These are phyloP conservation scores for Lepilemur septentrionalis DNA, from an alignment of 2,797 vertebrate genomes.

Conservation along the genomic window DNA sequence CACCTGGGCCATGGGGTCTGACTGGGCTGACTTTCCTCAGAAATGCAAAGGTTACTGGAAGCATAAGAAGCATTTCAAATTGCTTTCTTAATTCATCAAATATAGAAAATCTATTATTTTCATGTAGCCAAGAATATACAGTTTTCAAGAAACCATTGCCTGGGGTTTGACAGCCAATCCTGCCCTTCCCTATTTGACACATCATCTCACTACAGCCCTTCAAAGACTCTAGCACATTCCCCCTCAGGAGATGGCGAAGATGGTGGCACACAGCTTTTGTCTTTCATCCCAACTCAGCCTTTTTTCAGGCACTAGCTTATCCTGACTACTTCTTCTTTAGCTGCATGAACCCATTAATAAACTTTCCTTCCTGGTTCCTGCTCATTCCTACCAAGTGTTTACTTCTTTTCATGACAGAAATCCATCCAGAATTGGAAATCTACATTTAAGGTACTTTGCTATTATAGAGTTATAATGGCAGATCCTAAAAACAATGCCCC, in stretches of 20 bases:
- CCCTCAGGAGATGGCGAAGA: background rate
- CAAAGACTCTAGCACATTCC: background rate
- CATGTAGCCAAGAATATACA: background rate
- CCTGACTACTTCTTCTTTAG: background rate
- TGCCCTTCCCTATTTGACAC: background rate
- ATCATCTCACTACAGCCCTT: background rate
- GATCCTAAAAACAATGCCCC: background rate
- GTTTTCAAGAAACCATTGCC: background rate
- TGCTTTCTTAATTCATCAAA: background rate
- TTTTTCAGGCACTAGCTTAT: background rate
- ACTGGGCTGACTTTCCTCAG: background rate
- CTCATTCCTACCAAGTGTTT: background rate
- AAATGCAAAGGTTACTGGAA: background rate
- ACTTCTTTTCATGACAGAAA: background rate
- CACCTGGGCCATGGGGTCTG: background rate
- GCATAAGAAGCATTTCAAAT: fast-evolving
- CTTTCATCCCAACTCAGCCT: background rate
- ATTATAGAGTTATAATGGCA: background rate
- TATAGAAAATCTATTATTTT: background rate
- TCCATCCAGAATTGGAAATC: background rate
- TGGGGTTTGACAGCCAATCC: background rate
- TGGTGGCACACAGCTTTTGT: background rate
- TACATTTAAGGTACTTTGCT: background rate
- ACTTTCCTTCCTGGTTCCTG: background rate
- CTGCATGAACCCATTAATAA: background rate